phyloP scores from a whole-genome alignment of 1,140 invertebrate species.

The Leptinotarsa defecta region DNA sequence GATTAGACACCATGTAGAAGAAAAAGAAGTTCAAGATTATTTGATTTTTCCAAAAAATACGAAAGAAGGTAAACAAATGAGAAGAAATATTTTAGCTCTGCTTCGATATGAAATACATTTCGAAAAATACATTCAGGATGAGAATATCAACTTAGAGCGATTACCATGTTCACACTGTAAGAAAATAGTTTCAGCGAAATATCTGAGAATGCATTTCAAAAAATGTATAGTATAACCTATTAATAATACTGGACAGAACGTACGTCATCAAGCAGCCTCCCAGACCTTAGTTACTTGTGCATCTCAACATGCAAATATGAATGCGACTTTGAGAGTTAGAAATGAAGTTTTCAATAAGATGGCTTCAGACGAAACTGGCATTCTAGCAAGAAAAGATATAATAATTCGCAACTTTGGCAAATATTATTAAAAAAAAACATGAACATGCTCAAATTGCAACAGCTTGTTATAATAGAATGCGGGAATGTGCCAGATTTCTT shows the following conservation, averaged over 20 bases:
- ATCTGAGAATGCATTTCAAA: slow-evolving; percentile 1
- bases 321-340: not conserved
- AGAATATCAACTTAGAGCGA: too few relatives aligned
- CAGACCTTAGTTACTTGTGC: not conserved
- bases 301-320: not conserved
- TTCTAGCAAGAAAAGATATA: not conserved
- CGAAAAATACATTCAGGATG: too few relatives aligned
- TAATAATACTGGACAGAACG: not conserved
- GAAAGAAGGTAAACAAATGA: too few relatives aligned
- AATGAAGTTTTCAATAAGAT: slow-evolving; percentile 1
- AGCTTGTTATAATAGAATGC: too few relatives aligned
- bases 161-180: not conserved
- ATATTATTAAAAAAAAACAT: too few relatives aligned
- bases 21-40: too few relatives aligned
- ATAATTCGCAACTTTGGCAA: not conserved
- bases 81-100: too few relatives aligned
- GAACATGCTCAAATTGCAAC: too few relatives aligned
- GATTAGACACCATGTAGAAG: too few relatives aligned
- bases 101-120: too few relatives aligned
- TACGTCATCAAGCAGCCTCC: slow-evolving; percentile 1
- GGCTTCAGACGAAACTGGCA: slow-evolving; percentile 2
- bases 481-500: too few relatives aligned
- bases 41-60: too few relatives aligned
- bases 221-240: not conserved
- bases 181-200: not conserved